These are phyloP conservation scores for Lipophrys pholis DNA, from an alignment of 2,113 vertebrate genomes.

Conservation along the genomic window DNA sequence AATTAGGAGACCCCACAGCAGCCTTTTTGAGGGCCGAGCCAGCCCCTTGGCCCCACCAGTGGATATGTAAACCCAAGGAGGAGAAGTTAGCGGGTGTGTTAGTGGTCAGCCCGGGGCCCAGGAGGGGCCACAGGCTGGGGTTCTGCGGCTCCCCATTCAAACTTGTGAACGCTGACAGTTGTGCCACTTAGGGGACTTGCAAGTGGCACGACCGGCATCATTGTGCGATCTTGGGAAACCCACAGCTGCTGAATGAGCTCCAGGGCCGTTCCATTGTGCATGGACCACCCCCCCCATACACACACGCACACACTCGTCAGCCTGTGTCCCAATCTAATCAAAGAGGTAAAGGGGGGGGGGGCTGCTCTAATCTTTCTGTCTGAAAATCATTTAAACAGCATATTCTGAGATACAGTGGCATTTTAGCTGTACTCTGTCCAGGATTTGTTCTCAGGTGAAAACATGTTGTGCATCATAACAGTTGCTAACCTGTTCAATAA, in stretches of 20 bases:
- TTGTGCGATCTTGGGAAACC: constrained; percentile 89
- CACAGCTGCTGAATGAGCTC: constrained; percentile 88
- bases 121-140: constrained; percentile 63
- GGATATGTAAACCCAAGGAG: constrained; percentile 68
- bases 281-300: constrained; percentile 71
- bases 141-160: constrained; percentile 79
- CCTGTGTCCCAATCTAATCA: constrained; percentile 71
- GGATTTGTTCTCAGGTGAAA: constrained; percentile 15
- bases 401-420: constrained; percentile 40
- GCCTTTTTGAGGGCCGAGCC: constrained; percentile 50
- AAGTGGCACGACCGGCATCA: constrained; percentile 82
- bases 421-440: constrained; percentile 18
- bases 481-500: not conserved
- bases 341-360: constrained; percentile 57
- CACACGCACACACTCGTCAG: constrained; percentile 61
- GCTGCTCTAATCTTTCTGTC: constrained; percentile 59
- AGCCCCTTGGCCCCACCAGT: constrained; percentile 77
- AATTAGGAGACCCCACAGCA: constrained; percentile 74
- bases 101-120: constrained; percentile 74
- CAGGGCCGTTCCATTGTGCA: constrained; percentile 78
- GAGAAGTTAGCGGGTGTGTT: constrained; percentile 77
- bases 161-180: constrained; percentile 82
- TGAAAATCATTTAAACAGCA: constrained; percentile 62
- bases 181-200: constrained; percentile 80
- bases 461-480: not conserved